Conservation (phyloP, 2,888 invertebrate genomes). For the Strigamia transsilvanica region DNA sequence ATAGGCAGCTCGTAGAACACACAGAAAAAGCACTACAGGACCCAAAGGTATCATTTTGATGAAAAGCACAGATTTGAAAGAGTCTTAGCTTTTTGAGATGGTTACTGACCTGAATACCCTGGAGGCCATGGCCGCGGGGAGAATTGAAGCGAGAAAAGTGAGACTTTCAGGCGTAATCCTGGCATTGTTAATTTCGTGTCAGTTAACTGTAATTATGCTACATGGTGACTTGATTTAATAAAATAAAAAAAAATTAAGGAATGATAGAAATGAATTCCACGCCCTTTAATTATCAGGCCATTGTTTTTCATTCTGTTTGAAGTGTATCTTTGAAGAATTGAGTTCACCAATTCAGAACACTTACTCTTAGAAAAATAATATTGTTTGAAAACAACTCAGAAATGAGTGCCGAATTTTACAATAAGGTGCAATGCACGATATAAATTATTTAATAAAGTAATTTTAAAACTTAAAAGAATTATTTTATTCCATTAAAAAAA, state of each 20-base stretch:
- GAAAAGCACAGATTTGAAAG: conserved; percentile 1
- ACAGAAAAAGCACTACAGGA: background rate
- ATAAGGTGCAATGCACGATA: background rate
- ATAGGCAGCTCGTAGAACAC: background rate
- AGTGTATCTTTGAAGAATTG: background rate
- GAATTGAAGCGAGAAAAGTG: conserved; percentile 28
- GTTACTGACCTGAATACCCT: conserved; percentile 35
- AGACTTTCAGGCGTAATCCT: conserved; percentile 16
- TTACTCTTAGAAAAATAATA: background rate
- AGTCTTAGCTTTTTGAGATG: conserved; percentile 13
- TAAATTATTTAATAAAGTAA: too few relatives aligned
- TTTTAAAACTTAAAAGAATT: background rate
- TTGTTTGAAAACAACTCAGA: background rate
- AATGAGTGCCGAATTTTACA: background rate
- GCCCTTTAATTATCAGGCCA: background rate
- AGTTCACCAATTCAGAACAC: conserved; percentile 24
- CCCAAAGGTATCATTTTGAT: conserved; percentile 11
- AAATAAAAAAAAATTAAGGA: background rate
- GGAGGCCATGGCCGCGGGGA: conserved; percentile 21
- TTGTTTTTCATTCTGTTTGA: conserved; percentile 16
- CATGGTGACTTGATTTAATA: background rate
- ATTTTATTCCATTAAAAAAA: too few relatives aligned
- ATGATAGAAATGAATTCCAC: background rate
- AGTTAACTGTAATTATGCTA: background rate
- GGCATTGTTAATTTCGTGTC: conserved; percentile 17